phyloP scores from a whole-genome alignment of 2,888 invertebrate genomes.

The Drosophila dives region DNA sequence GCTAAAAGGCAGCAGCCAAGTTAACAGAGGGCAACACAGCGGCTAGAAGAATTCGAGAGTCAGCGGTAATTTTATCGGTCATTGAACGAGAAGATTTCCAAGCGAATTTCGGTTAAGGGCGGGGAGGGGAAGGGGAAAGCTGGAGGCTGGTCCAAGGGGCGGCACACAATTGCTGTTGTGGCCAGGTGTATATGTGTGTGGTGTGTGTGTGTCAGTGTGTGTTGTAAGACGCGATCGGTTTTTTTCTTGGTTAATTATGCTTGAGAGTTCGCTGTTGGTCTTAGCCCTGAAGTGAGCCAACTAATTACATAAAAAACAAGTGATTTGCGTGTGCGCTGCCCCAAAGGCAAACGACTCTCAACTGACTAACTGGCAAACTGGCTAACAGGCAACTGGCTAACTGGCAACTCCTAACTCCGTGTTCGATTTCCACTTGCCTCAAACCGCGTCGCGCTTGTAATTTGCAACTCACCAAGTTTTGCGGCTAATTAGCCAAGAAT shows the following conservation, averaged over 20 bases:
- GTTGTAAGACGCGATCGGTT: slow-evolving; percentile 74
- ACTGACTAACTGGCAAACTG: slow-evolving; percentile 21
- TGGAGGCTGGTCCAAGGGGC: slow-evolving; percentile 41
- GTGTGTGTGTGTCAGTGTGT: slow-evolving; percentile 8
- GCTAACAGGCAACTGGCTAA: slow-evolving; percentile 11
- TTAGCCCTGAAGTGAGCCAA: slow-evolving; percentile 38
- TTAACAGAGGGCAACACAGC: slow-evolving; percentile 2
- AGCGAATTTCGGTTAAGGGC: slow-evolving; percentile 31
- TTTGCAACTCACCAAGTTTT: slow-evolving; percentile 76
- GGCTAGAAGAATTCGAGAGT: slow-evolving; percentile 27
- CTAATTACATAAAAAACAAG: slow-evolving; percentile 76
- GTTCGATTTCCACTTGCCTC: slow-evolving; percentile 38
- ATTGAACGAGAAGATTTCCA: slow-evolving; percentile 68
- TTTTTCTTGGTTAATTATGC: slow-evolving; percentile 72
- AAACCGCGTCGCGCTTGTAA: slow-evolving; percentile 51
- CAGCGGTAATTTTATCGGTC: slow-evolving; percentile 75
- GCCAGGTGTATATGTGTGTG: neutral
- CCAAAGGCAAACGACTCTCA: slow-evolving; percentile 35
- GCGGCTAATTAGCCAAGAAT: slow-evolving; percentile 68
- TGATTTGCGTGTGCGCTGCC: slow-evolving; percentile 71
- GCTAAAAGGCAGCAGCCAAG: slow-evolving; percentile 73
- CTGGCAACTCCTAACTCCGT: slow-evolving; percentile 1
- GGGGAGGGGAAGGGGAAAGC: neutral
- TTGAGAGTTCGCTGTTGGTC: slow-evolving; percentile 44
- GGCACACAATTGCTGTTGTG: slow-evolving; percentile 22